Conservation (phyloP, 2,797 vertebrate species). For the Todus mexicanus region DNA sequence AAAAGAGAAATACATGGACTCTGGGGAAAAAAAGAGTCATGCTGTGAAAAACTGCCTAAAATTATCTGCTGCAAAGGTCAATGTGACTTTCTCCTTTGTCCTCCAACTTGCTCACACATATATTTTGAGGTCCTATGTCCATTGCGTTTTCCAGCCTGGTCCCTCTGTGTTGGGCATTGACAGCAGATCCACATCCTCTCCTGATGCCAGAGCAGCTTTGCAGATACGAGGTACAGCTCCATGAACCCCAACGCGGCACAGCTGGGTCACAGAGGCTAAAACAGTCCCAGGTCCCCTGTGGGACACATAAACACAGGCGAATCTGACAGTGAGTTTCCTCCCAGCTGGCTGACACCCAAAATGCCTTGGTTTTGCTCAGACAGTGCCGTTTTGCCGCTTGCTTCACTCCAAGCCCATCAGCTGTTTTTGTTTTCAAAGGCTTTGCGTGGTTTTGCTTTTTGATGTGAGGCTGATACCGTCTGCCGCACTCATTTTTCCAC, state of each 20-base stretch:
- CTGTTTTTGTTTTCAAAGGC: conserved; percentile 41
- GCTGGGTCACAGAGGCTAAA: background rate
- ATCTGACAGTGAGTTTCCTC: background rate
- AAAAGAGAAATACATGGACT: background rate
- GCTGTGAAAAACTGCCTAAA: background rate
- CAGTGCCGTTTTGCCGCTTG: background rate
- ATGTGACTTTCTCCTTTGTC: background rate
- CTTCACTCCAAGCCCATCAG: conserved; percentile 25
- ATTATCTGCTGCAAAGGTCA: background rate
- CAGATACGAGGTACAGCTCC: background rate
- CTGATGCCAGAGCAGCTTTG: background rate
- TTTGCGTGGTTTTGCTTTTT: conserved; percentile 5
- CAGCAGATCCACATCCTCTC: background rate
- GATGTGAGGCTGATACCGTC: conserved; percentile 26
- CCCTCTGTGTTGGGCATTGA: fast-evolving
- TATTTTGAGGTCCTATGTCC: background rate
- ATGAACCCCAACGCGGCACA: fast-evolving
- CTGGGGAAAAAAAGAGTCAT: fast-evolving
- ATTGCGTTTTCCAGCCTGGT: background rate
- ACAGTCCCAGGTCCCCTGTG: background rate
- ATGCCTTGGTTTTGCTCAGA: background rate
- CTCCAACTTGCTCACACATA: background rate
- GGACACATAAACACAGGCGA: background rate
- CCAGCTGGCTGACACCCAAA: background rate
- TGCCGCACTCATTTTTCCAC: background rate